Evolutionary conservation across 2,113 vertebrate species (phyloP), one percentile per base, ranked within the genome.

Genomic region (Lophotis ruficrista): DNA sequence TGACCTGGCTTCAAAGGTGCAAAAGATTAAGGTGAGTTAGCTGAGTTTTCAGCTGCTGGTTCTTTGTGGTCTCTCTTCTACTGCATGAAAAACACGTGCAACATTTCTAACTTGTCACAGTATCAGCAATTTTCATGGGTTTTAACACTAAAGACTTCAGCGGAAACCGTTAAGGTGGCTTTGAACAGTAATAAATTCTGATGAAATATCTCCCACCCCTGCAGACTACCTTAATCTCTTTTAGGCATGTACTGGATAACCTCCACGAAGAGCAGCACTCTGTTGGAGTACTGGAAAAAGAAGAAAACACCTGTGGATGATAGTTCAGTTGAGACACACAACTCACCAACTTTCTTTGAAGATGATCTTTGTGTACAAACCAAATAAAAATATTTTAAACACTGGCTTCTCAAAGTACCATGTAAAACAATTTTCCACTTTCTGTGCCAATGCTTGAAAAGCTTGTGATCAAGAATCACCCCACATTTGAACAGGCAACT

Each of bases 81-180:
- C 21, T 80, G 94, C n/a, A 79, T 86, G 83, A 94, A 97, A 96
- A 96, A 91, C 78, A 85, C 61, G 90, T 93, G 96, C 70, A 93
- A 83, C 87, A 92, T 97, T 90, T 96, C 76, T n/a, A 83, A 97
- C 96, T 96, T 90, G 95, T 96, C 96, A 97, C 4, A 83, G 96
- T 94, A 96, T 83, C 94, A 96, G 92, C 80, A 88, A 93, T 98
- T 98, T 98, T 97, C 97, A 98, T 78, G 96, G 96, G 48, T 90
- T 94, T 98, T 93, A 97, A 95, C 83, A 97, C 94, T 96, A 96
- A 98, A 97, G 94, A 71, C 91, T 96, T 97, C 93, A 97, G 95
- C 17, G 72, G 94, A 96, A 96, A 93, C 64, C 81, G 93, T 96
- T 94, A 85, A 35, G 79, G 89, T 91, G 89, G 65, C 94, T 98